Conservation (phyloP, 2,113 vertebrate species). For the Glareola pratincola region DNA sequence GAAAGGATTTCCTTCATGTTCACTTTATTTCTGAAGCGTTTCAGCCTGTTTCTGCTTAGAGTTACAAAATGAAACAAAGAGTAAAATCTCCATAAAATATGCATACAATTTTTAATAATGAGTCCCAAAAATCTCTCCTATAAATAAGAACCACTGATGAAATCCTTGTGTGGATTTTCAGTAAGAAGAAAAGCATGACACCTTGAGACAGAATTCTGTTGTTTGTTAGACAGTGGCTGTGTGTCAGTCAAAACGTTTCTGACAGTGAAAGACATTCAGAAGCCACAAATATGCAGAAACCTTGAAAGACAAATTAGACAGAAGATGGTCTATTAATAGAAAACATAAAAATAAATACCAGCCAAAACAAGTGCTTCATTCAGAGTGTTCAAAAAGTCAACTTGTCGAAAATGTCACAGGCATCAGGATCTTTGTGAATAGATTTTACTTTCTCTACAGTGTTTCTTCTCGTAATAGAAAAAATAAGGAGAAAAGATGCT, state of each 20-base stretch:
- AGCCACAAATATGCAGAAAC: not conserved
- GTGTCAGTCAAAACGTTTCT: not conserved
- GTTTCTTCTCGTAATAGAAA: not conserved
- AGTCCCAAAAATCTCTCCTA: not conserved
- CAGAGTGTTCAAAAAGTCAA: not conserved
- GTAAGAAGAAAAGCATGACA: not conserved
- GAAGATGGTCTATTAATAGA: conserved; percentile 36
- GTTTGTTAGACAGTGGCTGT: not conserved
- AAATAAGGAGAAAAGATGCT: not conserved
- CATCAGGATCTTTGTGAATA: not conserved
- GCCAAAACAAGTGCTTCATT: conserved; percentile 5
- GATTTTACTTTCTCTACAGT: not conserved
- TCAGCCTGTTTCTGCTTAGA: conserved; percentile 7
- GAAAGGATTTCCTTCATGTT: conserved; percentile 50
- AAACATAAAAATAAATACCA: conserved; percentile 31
- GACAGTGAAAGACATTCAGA: not conserved
- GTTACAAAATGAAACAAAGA: conserved; percentile 29
- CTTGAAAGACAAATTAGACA: conserved; percentile 11
- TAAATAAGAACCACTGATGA: not conserved
- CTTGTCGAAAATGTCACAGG: conserved; percentile 36
- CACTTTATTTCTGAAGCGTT: conserved; percentile 42
- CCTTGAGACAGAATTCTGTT: not conserved
- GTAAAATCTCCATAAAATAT: conserved; percentile 30
- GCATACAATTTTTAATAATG: not conserved
- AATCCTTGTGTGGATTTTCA: not conserved